Base-by-base conservation (phyloP, 53 echinoderm and acorn worm genomes). In the Echinometra lucunter region DNA sequence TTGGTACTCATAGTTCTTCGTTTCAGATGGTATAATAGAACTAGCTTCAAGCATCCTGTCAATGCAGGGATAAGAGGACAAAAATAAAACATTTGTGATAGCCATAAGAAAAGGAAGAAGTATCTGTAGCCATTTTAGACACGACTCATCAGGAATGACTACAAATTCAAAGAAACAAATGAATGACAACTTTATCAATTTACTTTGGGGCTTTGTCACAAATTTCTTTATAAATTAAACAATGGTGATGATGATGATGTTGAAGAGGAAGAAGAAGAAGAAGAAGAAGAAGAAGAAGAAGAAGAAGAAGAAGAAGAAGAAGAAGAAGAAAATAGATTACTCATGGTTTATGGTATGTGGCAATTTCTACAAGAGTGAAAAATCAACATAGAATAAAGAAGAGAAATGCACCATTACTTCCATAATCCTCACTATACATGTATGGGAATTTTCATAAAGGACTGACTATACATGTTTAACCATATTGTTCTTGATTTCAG, bases 31-130 rank as follows among this genome's bases (percentile, higher is more conserved):
- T 7, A 91, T 88, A 45, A 96, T 66, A 4, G 66, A 49, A 28
- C 57, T 58, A 38, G 53, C 66, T 85, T 60, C 49, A 69, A 96
- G 88, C 70, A 91, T 72, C 21, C 96, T 96, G 88, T 91, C 45
- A 28, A 58, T 23, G 58, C 8, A 88, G 10, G 34, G 21, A 21
- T 42, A 92, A 92, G n/a, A 91, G 69, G 42, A 78, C 78, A 78
- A 0, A 78, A 78, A 75, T 75, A 6, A 40, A 75, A 78, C 3
- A 38, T 40, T 38, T 69, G 10, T 30, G 32, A 19, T 1, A 63
- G 10, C 11, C 30, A 32, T 69, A 32, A 1, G 0, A 69, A 69
- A 34, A 69, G 10, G 23, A 63, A 69, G 7, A n/a, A 8, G 69
- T 69, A 69, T 32, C 32, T 1, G 11, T 69, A 15, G 32, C 34